Evolutionary conservation across 2,113 vertebrate species (phyloP).

Genomic region (Anseranas semipalmata): DNA sequence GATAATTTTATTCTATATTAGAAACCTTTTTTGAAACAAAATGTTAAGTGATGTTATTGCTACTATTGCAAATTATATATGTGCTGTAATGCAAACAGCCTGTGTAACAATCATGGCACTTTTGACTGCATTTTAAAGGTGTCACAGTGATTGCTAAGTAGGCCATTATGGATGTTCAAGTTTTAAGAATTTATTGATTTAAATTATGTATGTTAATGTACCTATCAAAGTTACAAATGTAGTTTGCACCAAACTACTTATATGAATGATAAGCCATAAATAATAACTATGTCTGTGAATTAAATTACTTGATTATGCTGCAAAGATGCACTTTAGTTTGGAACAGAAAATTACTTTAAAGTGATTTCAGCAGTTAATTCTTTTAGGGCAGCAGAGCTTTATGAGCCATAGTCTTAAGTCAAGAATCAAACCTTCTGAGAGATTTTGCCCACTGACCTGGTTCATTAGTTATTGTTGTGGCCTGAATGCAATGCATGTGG

Average conservation of each 20-base stretch:
- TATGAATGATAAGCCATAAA: slow-evolving; percentile 51
- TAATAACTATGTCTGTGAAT: slow-evolving; percentile 33
- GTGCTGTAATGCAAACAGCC: neutral
- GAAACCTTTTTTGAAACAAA: neutral
- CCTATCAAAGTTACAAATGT: slow-evolving; percentile 34
- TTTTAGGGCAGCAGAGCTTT: slow-evolving; percentile 1
- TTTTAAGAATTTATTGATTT: slow-evolving; percentile 18
- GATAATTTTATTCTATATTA: neutral
- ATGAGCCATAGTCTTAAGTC: neutral
- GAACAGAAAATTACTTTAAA: slow-evolving; percentile 47
- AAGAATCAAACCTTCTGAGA: neutral
- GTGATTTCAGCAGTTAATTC: slow-evolving; percentile 13
- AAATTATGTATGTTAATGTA: slow-evolving; percentile 47
- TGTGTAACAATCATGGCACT: neutral
- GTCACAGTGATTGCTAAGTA: neutral
- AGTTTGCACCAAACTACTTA: neutral
- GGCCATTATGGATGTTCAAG: neutral
- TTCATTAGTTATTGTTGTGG: neutral
- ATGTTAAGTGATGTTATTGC: neutral
- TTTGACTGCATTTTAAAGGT: neutral
- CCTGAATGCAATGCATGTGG: neutral
- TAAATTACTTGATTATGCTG: slow-evolving; percentile 49
- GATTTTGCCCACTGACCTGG: neutral
- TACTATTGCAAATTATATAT: neutral
- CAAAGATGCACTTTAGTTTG: slow-evolving; percentile 41